Conservation (phyloP, 2,113 vertebrate species). For the Carassius carassius region DNA sequence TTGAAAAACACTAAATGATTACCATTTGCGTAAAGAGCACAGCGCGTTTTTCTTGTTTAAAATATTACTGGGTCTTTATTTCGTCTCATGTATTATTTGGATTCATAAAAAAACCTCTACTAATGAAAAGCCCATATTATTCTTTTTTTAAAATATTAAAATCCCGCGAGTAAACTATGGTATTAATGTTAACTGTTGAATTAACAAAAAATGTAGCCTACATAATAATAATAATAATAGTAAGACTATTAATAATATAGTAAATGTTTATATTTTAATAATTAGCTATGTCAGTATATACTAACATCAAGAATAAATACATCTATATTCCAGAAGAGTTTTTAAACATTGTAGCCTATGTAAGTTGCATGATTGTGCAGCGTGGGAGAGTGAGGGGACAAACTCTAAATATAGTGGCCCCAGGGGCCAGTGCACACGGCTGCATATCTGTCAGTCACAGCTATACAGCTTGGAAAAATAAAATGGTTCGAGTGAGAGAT, state of each 20-base stretch:
- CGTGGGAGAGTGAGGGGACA: conserved; percentile 23
- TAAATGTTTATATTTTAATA: not conserved
- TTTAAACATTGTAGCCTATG: not conserved
- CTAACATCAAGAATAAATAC: too few species aligned
- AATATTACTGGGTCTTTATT: not conserved
- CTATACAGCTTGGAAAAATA: conserved; percentile 6
- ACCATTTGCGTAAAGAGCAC: not conserved
- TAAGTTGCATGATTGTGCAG: not conserved
- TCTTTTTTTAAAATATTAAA: not conserved
- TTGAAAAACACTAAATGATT: not conserved
- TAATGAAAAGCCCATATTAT: not conserved
- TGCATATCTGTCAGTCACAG: conserved; percentile 34
- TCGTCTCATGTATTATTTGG: not conserved
- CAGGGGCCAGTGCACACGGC: conserved; percentile 17
- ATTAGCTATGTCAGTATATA: not conserved
- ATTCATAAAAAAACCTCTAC: not conserved
- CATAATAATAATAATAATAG: not conserved
- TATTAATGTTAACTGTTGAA: not conserved
- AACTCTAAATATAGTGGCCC: conserved; percentile 26
- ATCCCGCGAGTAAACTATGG: not conserved
- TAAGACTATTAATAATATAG: not conserved
- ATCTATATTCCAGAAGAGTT: not conserved
- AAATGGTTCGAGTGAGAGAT: conserved; percentile 18
- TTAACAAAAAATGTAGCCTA: not conserved
- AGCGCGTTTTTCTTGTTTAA: not conserved